Conservation (phyloP, 2,113 vertebrate genomes). For the Clarias batrachus region DNA sequence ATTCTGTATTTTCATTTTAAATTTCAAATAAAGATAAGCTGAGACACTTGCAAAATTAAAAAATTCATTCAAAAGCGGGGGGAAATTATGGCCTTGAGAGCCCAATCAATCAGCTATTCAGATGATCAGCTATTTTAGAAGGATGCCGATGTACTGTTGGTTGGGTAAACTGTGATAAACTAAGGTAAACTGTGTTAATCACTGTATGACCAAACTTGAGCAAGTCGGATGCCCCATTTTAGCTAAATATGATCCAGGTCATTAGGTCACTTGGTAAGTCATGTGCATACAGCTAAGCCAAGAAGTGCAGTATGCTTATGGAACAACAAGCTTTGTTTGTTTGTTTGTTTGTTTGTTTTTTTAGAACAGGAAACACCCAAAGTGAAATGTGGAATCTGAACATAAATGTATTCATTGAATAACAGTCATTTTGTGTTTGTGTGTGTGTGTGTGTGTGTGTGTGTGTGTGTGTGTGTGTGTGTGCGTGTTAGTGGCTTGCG, state of each 20-base stretch:
- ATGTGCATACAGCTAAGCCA: neutral
- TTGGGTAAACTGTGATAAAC: neutral
- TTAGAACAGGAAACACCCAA: too few species aligned
- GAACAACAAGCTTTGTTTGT: neutral
- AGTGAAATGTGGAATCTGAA: neutral
- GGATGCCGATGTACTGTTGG: neutral
- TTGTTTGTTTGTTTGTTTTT: too few species aligned
- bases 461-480: slow-evolving; percentile 21
- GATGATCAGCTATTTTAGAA: neutral
- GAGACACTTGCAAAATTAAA: neutral
- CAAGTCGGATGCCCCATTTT: neutral
- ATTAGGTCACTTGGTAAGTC: too few species aligned
- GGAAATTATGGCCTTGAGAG: neutral
- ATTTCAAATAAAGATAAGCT: neutral
- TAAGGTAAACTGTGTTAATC: neutral
- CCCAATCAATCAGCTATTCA: neutral
- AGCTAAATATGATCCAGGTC: neutral
- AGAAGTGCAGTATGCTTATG: neutral
- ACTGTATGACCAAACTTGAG: neutral
- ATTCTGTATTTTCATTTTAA: neutral
- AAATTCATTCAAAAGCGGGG: neutral
- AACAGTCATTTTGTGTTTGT: neutral
- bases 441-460: neutral
- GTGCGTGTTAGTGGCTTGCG: slow-evolving; percentile 83
- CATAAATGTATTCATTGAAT: neutral